Conservation (phyloP, 2,888 invertebrate genomes). For the Latheticus oryzae region DNA sequence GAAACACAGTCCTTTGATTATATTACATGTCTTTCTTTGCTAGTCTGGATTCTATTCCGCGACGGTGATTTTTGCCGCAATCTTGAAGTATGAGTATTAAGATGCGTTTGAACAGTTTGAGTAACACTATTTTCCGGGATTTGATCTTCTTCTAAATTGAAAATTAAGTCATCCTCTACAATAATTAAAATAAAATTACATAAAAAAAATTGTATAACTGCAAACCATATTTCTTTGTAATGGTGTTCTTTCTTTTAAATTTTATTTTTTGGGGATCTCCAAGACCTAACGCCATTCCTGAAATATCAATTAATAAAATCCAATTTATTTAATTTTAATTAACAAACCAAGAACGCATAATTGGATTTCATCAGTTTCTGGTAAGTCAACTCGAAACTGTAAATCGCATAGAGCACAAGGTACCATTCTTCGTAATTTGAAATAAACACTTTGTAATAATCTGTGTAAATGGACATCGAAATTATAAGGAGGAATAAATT, state of each 20-base stretch:
- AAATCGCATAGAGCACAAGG: slow-evolving; percentile 88
- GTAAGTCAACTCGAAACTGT: slow-evolving; percentile 85
- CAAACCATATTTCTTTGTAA: slow-evolving; percentile 59
- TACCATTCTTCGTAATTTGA: slow-evolving; percentile 88
- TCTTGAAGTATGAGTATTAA: slow-evolving; percentile 60
- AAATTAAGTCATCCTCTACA: slow-evolving; percentile 83
- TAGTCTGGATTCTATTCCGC: slow-evolving; percentile 58
- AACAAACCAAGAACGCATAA: slow-evolving; percentile 67
- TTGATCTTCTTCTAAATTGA: slow-evolving; percentile 84
- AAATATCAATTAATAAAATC: slow-evolving; percentile 27
- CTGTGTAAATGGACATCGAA: slow-evolving; percentile 69
- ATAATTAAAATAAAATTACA: slow-evolving; percentile 25
- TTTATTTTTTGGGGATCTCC: slow-evolving; percentile 71
- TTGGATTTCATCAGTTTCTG: slow-evolving; percentile 83
- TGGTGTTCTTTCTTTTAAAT: slow-evolving; percentile 63
- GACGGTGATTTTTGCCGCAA: slow-evolving; percentile 70
- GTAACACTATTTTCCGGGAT: slow-evolving; percentile 60
- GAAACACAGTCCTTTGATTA: too few species aligned
- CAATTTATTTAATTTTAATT: neutral
- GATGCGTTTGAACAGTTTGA: slow-evolving; percentile 31
- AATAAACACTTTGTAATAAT: slow-evolving; percentile 81
- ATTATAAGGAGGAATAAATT: slow-evolving; percentile 68
- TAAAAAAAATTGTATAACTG: slow-evolving; percentile 21
- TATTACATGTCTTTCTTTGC: slow-evolving; percentile 60
- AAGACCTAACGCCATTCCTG: slow-evolving; percentile 83